phyloP scores from a whole-genome alignment of 1,140 invertebrate species.

The Drosophila malerkotliana region DNA sequence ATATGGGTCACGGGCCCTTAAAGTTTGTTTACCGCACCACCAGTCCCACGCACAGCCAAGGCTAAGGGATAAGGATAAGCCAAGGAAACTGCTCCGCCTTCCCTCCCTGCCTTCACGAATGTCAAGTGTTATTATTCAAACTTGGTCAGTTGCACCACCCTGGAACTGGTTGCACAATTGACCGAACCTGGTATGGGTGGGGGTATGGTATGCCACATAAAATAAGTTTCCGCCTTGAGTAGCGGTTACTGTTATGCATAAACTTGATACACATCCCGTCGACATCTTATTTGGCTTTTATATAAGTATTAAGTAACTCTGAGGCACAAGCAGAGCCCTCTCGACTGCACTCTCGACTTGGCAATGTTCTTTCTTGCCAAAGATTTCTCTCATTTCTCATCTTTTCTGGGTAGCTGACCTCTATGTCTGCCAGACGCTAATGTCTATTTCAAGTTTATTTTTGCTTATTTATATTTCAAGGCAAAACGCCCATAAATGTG shows the following conservation, averaged over 20 bases:
- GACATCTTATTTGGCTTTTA: constrained; percentile 46
- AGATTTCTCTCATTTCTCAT: neutral
- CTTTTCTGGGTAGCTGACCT: constrained; percentile 19
- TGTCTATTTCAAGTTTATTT: constrained; percentile 40
- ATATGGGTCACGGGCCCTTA: constrained; percentile 67
- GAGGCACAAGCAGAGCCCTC: neutral
- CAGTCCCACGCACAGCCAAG: neutral
- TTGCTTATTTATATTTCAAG: constrained; percentile 12
- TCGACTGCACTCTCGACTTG: neutral
- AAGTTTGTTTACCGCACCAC: constrained; percentile 70
- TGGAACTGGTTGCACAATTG: constrained; percentile 44
- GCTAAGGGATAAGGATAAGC: neutral
- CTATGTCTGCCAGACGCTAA: neutral
- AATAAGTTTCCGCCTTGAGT: constrained; percentile 44
- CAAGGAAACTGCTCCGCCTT: constrained; percentile 9
- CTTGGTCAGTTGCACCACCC: constrained; percentile 48
- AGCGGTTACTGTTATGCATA: constrained; percentile 59
- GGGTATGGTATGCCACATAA: constrained; percentile 6
- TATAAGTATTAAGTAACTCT: constrained; percentile 48
- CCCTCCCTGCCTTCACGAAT: constrained; percentile 1
- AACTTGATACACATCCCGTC: constrained; percentile 39
- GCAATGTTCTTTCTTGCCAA: neutral
- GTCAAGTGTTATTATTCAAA: constrained; percentile 60
- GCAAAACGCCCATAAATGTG: neutral
- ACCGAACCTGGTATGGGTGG: neutral